A percentile compares a stretch with the other conserved stretches of the same genome.
Conservation (phyloP, 2,113 vertebrate genomes). For the Piprites chloris region DNA sequence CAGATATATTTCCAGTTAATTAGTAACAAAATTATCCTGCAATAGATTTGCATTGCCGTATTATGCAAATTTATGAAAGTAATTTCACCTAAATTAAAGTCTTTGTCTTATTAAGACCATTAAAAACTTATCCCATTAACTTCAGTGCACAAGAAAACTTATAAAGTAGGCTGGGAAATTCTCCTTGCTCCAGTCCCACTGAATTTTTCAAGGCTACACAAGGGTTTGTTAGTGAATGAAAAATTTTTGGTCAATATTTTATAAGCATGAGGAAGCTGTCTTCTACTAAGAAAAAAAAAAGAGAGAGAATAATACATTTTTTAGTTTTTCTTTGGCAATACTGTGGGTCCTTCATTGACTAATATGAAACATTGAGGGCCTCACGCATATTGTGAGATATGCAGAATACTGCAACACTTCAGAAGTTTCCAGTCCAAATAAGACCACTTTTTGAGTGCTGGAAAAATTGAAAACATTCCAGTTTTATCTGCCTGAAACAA, state of each 20-base stretch:
- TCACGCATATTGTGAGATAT: not conserved
- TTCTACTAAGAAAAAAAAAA: not conserved
- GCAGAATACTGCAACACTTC: not conserved
- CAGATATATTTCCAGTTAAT: conserved; percentile 33
- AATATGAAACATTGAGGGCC: not conserved
- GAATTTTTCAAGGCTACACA: not conserved
- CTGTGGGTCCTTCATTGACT: not conserved
- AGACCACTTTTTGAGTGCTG: not conserved
- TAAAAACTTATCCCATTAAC: not conserved
- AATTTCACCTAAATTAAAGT: not conserved
- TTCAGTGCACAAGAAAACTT: not conserved
- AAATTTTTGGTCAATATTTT: conserved; percentile 4
- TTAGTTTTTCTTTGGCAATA: not conserved
- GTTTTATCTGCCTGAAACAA: not conserved
- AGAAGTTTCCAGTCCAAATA: conserved; percentile 6
- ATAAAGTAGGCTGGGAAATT: not conserved
- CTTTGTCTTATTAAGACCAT: not conserved
- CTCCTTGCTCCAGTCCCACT: not conserved
- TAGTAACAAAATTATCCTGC: conserved; percentile 43
- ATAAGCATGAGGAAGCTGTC: not conserved
- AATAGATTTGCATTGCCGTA: conserved; percentile 26
- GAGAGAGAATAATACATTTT: not conserved
- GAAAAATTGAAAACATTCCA: not conserved
- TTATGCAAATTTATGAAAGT: conserved; percentile 29
- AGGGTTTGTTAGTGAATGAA: not conserved